These are phyloP conservation scores for Mormyrops attenuatus DNA, from an alignment of 2,797 vertebrate genomes.

Conservation along the genomic window DNA sequence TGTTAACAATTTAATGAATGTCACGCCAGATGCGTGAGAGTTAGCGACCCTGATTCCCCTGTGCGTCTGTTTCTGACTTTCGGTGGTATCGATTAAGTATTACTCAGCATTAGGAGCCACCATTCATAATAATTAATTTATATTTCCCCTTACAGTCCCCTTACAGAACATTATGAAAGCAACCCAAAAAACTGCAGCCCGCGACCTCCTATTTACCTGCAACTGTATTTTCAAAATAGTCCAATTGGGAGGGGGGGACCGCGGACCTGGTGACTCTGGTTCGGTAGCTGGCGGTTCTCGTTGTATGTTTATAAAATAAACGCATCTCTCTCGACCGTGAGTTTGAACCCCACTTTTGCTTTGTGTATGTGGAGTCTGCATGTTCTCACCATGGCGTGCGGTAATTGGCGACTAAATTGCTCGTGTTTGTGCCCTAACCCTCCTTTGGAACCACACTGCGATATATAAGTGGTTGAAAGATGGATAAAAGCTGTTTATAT, in stretches of 20 bases:
- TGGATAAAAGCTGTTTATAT: not conserved
- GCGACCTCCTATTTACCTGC: too few species aligned
- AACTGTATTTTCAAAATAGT: too few species aligned
- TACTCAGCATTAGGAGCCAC: not conserved
- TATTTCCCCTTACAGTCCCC: too few species aligned
- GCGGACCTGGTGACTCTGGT: too few species aligned
- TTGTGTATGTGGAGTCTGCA: not conserved
- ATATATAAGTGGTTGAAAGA: not conserved
- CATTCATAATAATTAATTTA: not conserved
- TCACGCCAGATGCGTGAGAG: too few species aligned
- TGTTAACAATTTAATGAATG: not conserved
- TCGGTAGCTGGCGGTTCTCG: not conserved
- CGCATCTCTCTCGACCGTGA: not conserved
- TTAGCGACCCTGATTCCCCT: too few species aligned
- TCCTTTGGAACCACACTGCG: not conserved
- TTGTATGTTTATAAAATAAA: not conserved
- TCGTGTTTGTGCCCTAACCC: too few species aligned
- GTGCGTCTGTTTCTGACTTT: too few species aligned
- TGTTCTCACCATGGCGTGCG: too few species aligned
- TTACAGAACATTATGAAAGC: not conserved
- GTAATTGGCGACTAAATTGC: too few species aligned
- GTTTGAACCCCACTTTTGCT: not conserved
- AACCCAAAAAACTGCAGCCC: too few species aligned
- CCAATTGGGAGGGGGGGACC: too few species aligned
- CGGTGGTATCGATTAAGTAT: not conserved